These are phyloP conservation scores for Neolamprologus falcicula DNA, from an alignment of 2,113 vertebrate species.

Conservation along the genomic window DNA sequence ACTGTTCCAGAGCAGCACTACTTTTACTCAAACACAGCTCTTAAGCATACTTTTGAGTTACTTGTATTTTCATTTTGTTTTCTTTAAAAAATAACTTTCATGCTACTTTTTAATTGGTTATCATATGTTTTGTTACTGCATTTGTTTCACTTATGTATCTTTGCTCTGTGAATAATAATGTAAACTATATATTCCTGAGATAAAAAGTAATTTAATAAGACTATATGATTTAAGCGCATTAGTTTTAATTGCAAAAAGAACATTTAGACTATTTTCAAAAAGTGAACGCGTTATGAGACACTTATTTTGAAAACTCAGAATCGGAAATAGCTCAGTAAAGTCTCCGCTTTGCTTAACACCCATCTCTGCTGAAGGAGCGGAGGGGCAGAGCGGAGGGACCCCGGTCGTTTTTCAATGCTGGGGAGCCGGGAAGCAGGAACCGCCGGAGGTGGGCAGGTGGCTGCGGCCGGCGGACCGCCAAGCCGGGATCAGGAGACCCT, in stretches of 20 bases:
- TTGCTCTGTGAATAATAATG: background rate
- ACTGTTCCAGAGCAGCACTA: background rate
- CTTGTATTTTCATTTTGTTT: background rate
- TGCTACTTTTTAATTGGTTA: background rate
- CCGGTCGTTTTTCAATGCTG: constrained; percentile 34
- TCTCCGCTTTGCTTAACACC: background rate
- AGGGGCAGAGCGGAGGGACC: constrained; percentile 2
- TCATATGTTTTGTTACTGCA: background rate
- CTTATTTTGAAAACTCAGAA: constrained; percentile 7
- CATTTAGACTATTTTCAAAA: fast-evolving
- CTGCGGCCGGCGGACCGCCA: background rate
- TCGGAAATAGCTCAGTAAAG: background rate
- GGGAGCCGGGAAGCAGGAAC: constrained; percentile 29
- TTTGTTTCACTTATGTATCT: background rate
- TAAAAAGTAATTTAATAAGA: background rate
- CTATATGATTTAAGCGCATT: fast-evolving
- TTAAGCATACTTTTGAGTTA: background rate
- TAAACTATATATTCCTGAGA: background rate
- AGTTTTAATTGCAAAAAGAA: background rate
- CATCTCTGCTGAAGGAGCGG: background rate
- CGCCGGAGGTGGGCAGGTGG: background rate
- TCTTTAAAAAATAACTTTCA: background rate
- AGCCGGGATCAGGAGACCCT: background rate
- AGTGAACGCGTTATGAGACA: fast-evolving
- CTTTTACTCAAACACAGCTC: background rate